Evolutionary conservation across 2,888 invertebrate genomes (phyloP).

Genomic region (Abrostola triplasia): DNA sequence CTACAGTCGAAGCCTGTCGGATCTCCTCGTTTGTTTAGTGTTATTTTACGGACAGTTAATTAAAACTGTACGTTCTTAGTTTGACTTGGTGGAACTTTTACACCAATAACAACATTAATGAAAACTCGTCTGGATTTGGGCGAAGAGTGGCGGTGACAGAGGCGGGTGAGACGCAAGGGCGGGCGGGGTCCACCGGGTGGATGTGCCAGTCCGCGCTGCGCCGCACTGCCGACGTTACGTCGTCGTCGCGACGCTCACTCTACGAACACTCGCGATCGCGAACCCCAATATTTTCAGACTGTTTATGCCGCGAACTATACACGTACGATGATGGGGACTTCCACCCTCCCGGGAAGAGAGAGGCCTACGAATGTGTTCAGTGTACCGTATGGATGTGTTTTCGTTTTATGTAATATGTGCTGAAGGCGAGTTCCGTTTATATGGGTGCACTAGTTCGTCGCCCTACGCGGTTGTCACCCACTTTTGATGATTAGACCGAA

Average conservation of each 20-base stretch:
- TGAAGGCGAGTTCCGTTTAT: conserved; percentile 72
- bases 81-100: conserved; percentile 83
- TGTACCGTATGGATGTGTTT: conserved; percentile 75
- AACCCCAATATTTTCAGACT: conserved; percentile 58
- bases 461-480: conserved; percentile 74
- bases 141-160: conserved; percentile 80
- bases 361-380: conserved; percentile 69
- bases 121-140: conserved; percentile 85
- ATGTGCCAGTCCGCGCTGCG: conserved; percentile 78
- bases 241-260: conserved; percentile 59
- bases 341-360: conserved; percentile 51
- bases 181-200: conserved; percentile 73
- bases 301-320: conserved; percentile 57
- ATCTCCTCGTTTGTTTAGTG: conserved; percentile 71
- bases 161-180: conserved; percentile 70
- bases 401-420: conserved; percentile 69
- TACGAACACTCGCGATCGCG: conserved; percentile 67
- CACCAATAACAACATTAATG: conserved; percentile 87
- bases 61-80: conserved; percentile 80
- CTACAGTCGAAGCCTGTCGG: conserved; percentile 63
- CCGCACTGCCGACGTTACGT: conserved; percentile 74
- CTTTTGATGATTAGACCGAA: conserved; percentile 75
- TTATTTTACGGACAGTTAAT: conserved; percentile 86
- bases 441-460: conserved; percentile 81
- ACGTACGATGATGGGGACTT: conserved; percentile 62